Conservation (phyloP, 2,888 invertebrate genomes). For the Zygaena filipendulae region DNA sequence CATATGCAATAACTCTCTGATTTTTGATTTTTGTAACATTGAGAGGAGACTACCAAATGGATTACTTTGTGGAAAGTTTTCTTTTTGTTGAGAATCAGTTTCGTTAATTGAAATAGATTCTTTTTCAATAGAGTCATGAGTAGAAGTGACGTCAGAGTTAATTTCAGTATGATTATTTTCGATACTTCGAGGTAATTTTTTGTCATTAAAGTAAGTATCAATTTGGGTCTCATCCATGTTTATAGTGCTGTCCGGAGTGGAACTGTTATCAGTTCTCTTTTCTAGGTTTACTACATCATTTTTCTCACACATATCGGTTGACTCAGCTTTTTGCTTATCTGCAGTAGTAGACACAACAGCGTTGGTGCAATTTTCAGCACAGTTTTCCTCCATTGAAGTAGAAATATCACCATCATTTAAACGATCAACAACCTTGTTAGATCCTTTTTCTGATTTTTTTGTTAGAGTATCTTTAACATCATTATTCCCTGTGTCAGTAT, state of each 20-base stretch:
- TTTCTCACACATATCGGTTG: background rate
- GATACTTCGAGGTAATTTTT: constrained; percentile 34
- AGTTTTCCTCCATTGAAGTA: constrained; percentile 5
- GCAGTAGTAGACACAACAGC: constrained; percentile 38
- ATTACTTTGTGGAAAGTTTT: constrained; percentile 22
- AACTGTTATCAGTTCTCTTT: constrained; percentile 19
- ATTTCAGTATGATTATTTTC: constrained; percentile 32
- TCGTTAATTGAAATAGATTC: constrained; percentile 19
- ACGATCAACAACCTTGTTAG: constrained; percentile 1
- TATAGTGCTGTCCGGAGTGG: constrained; percentile 47
- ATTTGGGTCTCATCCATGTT: constrained; percentile 23
- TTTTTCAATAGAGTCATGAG: constrained; percentile 23
- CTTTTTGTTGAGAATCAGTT: constrained; percentile 19
- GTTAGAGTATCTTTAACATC: too few species aligned
- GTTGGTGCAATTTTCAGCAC: constrained; percentile 18
- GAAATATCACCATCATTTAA: too few species aligned
- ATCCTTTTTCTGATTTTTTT: background rate
- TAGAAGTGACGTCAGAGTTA: constrained; percentile 34
- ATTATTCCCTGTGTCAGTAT: too few species aligned
- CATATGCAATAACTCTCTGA: constrained; percentile 52
- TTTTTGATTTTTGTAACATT: constrained; percentile 55
- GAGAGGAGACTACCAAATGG: constrained; percentile 42
- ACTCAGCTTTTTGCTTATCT: constrained; percentile 6
- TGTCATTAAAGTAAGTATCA: too few species aligned
- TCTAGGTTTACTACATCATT: constrained; percentile 10